phyloP scores from a whole-genome alignment of 2,797 vertebrate genomes.

The Clamator glandarius region DNA sequence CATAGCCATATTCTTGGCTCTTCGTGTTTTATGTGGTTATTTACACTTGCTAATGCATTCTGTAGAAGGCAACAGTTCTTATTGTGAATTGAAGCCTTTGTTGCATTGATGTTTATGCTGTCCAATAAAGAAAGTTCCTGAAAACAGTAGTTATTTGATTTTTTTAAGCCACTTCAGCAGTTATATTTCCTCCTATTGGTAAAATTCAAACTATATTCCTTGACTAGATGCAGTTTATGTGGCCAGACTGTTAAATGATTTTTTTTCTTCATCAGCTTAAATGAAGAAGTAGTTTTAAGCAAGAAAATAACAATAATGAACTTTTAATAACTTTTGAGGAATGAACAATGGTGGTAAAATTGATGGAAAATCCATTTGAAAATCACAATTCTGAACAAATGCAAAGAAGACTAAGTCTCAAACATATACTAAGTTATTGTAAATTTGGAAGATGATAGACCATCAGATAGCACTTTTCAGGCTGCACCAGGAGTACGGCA shows the following conservation, averaged over 20 bases:
- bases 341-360: not conserved
- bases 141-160: not conserved
- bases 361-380: not conserved
- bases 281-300: not conserved
- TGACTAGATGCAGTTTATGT: not conserved
- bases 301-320: not conserved
- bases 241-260: not conserved
- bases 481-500: too few relatives aligned
- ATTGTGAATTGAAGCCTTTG: not conserved
- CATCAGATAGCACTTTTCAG: not conserved
- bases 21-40: not conserved
- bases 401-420: not conserved
- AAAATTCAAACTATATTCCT: not conserved
- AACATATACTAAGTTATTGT: not conserved
- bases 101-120: not conserved
- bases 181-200: not conserved
- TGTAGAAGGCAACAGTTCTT: not conserved
- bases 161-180: not conserved
- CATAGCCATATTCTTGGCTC: not conserved
- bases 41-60: not conserved
- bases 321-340: not conserved
- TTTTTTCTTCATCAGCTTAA: not conserved
- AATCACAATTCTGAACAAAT: not conserved
- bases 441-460: not conserved
- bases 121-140: not conserved